Evolutionary conservation across 2,797 vertebrate species (phyloP).

Genomic region (Rhincodon typus): DNA sequence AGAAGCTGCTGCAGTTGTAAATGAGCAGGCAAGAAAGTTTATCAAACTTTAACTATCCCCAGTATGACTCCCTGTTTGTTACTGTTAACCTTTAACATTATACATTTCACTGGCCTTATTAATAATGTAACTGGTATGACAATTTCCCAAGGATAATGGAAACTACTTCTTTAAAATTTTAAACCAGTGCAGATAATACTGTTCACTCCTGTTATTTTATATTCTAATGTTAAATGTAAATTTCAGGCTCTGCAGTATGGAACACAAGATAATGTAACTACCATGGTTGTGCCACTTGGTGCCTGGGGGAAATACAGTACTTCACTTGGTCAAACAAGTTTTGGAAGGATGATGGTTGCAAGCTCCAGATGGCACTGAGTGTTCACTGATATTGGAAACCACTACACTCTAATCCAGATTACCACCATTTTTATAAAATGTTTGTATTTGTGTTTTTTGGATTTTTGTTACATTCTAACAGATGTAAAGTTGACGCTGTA

Average conservation of each 20-base stretch:
- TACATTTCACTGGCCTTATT: too few relatives aligned
- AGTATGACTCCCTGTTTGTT: neutral
- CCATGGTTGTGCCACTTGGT: constrained; percentile 41
- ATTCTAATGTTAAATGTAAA: neutral
- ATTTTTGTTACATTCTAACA: neutral
- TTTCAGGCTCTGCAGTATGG: constrained; percentile 42
- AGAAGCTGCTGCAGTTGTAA: constrained; percentile 40
- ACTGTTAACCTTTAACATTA: neutral
- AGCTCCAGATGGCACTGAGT: constrained; percentile 39
- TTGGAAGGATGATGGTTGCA: constrained; percentile 41
- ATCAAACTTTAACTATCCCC: neutral
- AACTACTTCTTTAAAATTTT: neutral
- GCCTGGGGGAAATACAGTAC: constrained; percentile 42
- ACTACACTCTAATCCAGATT: neutral
- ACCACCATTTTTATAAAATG: neutral
- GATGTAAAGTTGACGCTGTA: neutral
- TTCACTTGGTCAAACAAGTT: constrained; percentile 2
- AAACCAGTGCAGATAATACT: neutral
- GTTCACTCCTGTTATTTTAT: neutral
- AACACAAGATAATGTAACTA: constrained; percentile 40
- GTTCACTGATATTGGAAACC: neutral
- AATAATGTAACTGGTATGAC: neutral
- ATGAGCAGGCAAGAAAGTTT: constrained; percentile 37
- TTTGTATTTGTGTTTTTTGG: neutral
- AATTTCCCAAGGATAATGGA: neutral